Evolutionary conservation across 2,113 vertebrate genomes (phyloP).

Genomic region (Phalacrocorax brasilianus): DNA sequence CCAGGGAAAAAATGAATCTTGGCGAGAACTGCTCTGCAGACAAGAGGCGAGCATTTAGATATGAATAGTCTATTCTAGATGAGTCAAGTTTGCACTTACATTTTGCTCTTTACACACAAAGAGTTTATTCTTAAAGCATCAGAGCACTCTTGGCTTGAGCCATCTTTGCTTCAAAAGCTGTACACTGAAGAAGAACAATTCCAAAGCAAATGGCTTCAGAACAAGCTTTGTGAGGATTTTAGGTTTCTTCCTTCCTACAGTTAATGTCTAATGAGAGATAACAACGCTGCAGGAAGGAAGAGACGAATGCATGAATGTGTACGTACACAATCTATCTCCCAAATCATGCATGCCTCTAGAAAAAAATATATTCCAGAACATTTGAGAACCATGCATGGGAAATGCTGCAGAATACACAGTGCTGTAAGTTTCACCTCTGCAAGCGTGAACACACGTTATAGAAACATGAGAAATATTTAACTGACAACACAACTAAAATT

Average conservation of each 20-base stretch:
- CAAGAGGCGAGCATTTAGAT: conserved; percentile 31
- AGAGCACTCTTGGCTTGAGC: conserved; percentile 45
- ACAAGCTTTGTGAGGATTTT: conserved; percentile 44
- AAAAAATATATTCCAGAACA: neutral
- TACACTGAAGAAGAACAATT: conserved; percentile 33
- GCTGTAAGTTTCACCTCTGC: neutral
- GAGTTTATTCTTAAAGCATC: conserved; percentile 55
- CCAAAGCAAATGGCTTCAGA: conserved; percentile 40
- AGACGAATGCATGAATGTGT: neutral
- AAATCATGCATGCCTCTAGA: neutral
- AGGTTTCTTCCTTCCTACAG: neutral
- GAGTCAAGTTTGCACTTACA: conserved; percentile 52
- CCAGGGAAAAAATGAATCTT: conserved; percentile 26
- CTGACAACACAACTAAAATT: neutral
- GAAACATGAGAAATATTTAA: neutral
- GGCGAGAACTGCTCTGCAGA: conserved; percentile 35
- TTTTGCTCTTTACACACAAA: conserved; percentile 58
- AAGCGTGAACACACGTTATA: neutral
- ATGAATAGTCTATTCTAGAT: conserved; percentile 53
- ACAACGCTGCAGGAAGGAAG: conserved; percentile 43
- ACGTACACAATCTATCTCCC: neutral
- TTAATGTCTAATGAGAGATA: neutral
- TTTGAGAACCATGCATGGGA: neutral
- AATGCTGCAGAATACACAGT: neutral
- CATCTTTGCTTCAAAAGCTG: conserved; percentile 54